Evolutionary conservation across 2,797 vertebrate species (phyloP).

Genomic region (Cheirogaleus major): DNA sequence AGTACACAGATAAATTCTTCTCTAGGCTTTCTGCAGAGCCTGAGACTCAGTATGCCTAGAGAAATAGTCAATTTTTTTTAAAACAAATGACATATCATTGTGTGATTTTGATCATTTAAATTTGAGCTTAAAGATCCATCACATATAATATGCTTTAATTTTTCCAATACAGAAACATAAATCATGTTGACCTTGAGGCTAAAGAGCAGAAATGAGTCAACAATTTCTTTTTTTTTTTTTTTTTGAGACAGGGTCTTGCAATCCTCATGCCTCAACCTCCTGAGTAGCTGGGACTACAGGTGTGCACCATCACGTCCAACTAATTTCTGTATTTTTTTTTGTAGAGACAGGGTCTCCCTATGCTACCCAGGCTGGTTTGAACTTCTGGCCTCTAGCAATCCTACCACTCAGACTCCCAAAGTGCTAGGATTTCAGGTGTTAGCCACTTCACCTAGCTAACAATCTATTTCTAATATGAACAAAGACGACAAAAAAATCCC

Average conservation of each 20-base stretch:
- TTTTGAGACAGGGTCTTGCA: background rate
- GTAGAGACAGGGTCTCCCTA: background rate
- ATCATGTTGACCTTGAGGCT: background rate
- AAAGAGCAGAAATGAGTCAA: constrained; percentile 8
- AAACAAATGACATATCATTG: background rate
- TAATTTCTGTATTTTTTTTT: background rate
- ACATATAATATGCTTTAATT: background rate
- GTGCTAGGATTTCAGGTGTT: background rate
- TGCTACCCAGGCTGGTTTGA: background rate
- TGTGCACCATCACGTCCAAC: background rate
- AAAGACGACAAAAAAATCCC: constrained; percentile 9
- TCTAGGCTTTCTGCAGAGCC: background rate
- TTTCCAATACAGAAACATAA: constrained; percentile 43
- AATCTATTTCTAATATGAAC: background rate
- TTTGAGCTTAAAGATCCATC: background rate
- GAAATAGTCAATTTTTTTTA: background rate
- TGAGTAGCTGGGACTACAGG: background rate
- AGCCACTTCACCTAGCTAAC: background rate
- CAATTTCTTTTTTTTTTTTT: background rate
- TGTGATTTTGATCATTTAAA: background rate
- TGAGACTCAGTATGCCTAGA: background rate
- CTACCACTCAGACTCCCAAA: background rate
- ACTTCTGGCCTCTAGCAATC: background rate
- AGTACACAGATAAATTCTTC: background rate
- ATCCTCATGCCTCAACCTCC: background rate